Evolutionary conservation across 2,113 vertebrate genomes (phyloP).

Genomic region (zebrafish (Danio rerio)): DNA sequence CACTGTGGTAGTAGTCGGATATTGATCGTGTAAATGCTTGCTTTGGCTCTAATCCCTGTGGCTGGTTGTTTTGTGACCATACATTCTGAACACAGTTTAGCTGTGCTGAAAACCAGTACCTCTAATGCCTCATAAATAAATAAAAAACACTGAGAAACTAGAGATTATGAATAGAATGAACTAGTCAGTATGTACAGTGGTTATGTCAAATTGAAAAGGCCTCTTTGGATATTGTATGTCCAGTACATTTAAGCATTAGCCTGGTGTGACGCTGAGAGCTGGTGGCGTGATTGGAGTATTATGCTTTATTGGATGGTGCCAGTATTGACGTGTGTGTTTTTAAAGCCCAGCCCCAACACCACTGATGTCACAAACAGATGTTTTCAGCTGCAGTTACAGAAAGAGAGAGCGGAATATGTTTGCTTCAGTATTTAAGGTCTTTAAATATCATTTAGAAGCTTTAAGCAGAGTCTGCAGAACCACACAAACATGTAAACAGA

Average conservation of each 20-base stretch:
- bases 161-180: not conserved
- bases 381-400: slow-evolving; percentile 33
- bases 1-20: slow-evolving; percentile 5
- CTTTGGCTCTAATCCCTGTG: slow-evolving; percentile 14
- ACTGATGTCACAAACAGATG: slow-evolving; percentile 44
- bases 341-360: not conserved
- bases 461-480: slow-evolving; percentile 38
- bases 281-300: not conserved
- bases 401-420: slow-evolving; percentile 9
- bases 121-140: not conserved
- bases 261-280: not conserved
- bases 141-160: not conserved
- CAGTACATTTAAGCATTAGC: not conserved
- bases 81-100: not conserved
- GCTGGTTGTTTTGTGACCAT: slow-evolving; percentile 5
- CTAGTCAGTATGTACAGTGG: not conserved
- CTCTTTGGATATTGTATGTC: not conserved
- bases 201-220: not conserved
- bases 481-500: slow-evolving; percentile 37
- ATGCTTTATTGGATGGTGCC: slow-evolving; percentile 5
- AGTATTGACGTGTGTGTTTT: not conserved
- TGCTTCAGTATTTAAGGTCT: slow-evolving; percentile 38
- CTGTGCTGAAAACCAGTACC: not conserved
- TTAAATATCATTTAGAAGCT: slow-evolving; percentile 48
- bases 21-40: slow-evolving; percentile 26